These are phyloP conservation scores for Psittacula echo DNA, from an alignment of 2,797 vertebrate genomes.

Conservation along the genomic window DNA sequence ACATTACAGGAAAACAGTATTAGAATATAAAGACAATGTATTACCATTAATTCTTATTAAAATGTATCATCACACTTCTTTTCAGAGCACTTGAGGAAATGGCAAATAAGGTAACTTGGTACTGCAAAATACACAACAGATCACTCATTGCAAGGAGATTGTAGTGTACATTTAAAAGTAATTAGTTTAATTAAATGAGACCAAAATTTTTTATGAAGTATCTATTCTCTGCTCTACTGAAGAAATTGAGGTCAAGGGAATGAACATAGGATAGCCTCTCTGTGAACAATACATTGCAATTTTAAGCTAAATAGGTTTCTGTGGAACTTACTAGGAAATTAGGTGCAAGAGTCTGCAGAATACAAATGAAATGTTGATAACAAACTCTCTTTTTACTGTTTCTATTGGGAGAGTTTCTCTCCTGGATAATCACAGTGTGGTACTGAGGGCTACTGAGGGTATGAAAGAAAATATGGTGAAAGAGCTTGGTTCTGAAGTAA, in stretches of 20 bases:
- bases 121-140: background rate
- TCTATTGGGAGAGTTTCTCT: background rate
- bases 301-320: background rate
- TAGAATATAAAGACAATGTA: background rate
- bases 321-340: background rate
- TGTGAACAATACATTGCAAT: background rate
- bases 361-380: background rate
- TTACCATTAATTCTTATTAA: background rate
- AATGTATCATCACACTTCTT: background rate
- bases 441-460: background rate
- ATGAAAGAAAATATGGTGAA: background rate
- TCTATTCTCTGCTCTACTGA: background rate
- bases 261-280: accelerated
- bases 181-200: background rate
- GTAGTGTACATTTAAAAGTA: background rate
- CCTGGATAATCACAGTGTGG: background rate
- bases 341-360: background rate
- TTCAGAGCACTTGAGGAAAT: background rate
- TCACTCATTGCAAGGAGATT: background rate
- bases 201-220: background rate
- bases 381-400: background rate
- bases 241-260: background rate
- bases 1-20: background rate
- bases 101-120: background rate
- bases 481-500: background rate